Percentiles rank a stretch among this genome's conserved stretches.
phyloP scores from a whole-genome alignment of 2,888 invertebrate species.

The Scelioninae gen. 1 region DNA sequence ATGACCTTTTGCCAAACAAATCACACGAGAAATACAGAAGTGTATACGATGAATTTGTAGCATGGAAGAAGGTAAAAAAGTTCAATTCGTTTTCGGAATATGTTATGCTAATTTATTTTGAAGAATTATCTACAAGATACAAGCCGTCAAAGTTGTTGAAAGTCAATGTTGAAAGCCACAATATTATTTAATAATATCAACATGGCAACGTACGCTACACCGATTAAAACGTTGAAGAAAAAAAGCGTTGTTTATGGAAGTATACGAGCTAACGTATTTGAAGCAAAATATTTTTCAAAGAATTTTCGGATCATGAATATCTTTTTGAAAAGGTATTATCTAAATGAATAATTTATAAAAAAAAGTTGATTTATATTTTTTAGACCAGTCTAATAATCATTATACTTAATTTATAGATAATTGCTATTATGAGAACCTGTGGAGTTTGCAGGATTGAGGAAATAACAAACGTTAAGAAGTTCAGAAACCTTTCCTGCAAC shows the following conservation, averaged over 20 bases:
- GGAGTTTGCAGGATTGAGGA: no score
- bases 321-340: background rate
- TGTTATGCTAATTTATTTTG: slow-evolving; percentile 2
- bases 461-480: no score
- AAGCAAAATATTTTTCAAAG: slow-evolving; percentile 1
- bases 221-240: slow-evolving; percentile 7
- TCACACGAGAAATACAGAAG: background rate
- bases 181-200: slow-evolving; percentile 1
- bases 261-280: background rate
- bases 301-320: slow-evolving; percentile 1
- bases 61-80: background rate
- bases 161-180: background rate
- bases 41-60: background rate
- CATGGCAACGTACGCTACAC: slow-evolving; percentile 2
- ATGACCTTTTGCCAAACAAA: background rate
- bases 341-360: slow-evolving; percentile 1
- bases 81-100: slow-evolving; percentile 7
- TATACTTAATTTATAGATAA: no score
- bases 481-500: no score
- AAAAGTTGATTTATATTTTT: no score
- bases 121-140: background rate
- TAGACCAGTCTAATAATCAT: no score
- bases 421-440: no score
- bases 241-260: background rate
- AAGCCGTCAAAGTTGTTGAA: background rate